These are phyloP conservation scores for Phylloscopus whistleri DNA, from an alignment of 2,113 vertebrate genomes.

Conservation along the genomic window DNA sequence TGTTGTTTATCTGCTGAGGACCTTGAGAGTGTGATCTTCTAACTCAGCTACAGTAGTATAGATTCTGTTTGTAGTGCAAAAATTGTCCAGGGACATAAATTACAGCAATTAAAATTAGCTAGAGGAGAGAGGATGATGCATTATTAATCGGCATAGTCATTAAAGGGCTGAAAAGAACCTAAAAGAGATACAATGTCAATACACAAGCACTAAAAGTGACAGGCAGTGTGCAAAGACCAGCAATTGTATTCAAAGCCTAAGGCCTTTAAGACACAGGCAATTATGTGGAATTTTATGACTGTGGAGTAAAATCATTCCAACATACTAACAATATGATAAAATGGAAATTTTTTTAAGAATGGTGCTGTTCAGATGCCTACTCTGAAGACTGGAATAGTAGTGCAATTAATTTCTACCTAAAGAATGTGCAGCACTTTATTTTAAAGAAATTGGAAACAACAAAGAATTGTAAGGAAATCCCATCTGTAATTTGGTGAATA, in stretches of 20 bases:
- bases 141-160: constrained; percentile 79
- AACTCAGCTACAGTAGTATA: constrained; percentile 9
- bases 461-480: background rate
- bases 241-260: constrained; percentile 41
- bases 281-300: constrained; percentile 53
- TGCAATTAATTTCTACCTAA: background rate
- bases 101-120: constrained; percentile 71
- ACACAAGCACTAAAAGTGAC: constrained; percentile 63
- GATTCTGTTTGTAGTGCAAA: constrained; percentile 55
- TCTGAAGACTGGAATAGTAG: background rate
- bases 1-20: constrained; percentile 44
- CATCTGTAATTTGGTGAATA: background rate
- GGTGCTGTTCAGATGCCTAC: background rate
- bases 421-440: background rate
- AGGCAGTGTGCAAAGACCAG: constrained; percentile 2
- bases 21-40: constrained; percentile 52
- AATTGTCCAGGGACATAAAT: constrained; percentile 68
- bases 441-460: background rate
- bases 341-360: background rate
- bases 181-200: constrained; percentile 76
- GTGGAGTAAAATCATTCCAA: background rate
- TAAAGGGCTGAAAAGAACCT: constrained; percentile 71
- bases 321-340: background rate
- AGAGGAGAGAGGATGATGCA: constrained; percentile 61
- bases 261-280: constrained; percentile 60